Percentiles rank a stretch among this genome's conserved stretches.
phyloP scores from a whole-genome alignment of 2,113 vertebrate genomes.

The Pluvialis apricaria region DNA sequence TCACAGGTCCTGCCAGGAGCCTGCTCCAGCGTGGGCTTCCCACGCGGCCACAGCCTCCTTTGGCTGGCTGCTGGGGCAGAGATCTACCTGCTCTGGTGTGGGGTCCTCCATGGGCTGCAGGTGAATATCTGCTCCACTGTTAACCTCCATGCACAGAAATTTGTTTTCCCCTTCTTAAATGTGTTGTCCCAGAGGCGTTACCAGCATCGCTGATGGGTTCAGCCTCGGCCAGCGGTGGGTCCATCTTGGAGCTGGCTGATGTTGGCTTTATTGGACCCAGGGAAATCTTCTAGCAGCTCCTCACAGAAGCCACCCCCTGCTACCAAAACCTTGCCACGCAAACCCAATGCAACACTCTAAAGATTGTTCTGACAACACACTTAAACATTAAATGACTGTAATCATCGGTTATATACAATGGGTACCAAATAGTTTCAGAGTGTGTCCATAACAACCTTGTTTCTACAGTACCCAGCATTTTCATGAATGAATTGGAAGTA shows the following conservation, averaged over 20 bases:
- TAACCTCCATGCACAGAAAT: not conserved
- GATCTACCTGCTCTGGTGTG: not conserved
- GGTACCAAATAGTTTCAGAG: not conserved
- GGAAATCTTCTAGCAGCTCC: not conserved
- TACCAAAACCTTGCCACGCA: not conserved
- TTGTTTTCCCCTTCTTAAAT: not conserved
- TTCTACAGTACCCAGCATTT: not conserved
- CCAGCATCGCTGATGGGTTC: not conserved
- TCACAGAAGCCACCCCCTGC: not conserved
- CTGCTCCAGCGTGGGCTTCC: not conserved
- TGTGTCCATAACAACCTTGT: not conserved
- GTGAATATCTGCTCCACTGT: not conserved
- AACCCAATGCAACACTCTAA: not conserved
- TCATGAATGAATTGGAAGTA: not conserved
- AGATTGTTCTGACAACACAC: not conserved
- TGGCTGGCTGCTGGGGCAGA: not conserved
- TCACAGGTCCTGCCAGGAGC: not conserved
- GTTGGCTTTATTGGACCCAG: not conserved
- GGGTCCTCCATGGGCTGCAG: not conserved
- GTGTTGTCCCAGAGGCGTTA: not conserved
- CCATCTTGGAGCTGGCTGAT: not conserved
- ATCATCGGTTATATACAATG: not conserved
- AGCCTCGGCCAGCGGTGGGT: not conserved
- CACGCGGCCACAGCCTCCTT: not conserved
- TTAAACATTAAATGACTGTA: conserved; percentile 30